phyloP scores from a whole-genome alignment of 2,888 invertebrate species.

The Orchestes rusci region DNA sequence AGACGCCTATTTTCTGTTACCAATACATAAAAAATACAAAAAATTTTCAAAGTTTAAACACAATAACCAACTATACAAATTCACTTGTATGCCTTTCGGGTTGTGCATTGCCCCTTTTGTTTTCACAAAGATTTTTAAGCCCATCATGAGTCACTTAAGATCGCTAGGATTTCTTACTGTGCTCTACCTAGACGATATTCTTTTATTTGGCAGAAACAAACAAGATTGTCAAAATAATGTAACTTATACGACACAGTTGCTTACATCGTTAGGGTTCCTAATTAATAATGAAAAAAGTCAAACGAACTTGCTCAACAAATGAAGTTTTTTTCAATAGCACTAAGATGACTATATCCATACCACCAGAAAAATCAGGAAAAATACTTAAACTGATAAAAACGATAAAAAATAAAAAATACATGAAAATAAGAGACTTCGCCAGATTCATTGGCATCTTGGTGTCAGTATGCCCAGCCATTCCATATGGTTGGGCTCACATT shows the following conservation, averaged over 20 bases:
- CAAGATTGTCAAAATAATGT: slow-evolving; percentile 1
- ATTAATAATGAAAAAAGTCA: no score
- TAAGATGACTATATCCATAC: slow-evolving; percentile 12
- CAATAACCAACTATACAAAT: slow-evolving; percentile 9
- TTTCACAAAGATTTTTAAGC: neutral
- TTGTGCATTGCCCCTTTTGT: slow-evolving; percentile 4
- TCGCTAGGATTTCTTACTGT: slow-evolving; percentile 1
- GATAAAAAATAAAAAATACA: neutral
- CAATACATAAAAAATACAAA: slow-evolving; percentile 2
- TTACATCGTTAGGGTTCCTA: slow-evolving; percentile 6
- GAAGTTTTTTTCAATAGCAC: slow-evolving; percentile 10
- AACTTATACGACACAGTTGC: slow-evolving; percentile 4
- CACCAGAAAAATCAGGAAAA: slow-evolving; percentile 6
- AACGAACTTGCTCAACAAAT: slow-evolving; percentile 1
- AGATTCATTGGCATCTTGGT: slow-evolving; percentile 15
- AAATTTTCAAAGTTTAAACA: slow-evolving; percentile 12
- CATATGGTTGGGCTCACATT: slow-evolving; percentile 11
- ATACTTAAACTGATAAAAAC: slow-evolving; percentile 1
- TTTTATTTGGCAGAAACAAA: slow-evolving; percentile 6
- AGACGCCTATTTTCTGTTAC: neutral
- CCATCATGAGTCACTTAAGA: slow-evolving; percentile 2
- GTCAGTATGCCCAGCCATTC: slow-evolving; percentile 12
- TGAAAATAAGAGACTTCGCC: slow-evolving; percentile 12
- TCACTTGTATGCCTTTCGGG: slow-evolving; percentile 11
- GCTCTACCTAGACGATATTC: slow-evolving; percentile 1